These are phyloP conservation scores for Myanophis thanlyinensis DNA, from an alignment of 2,113 vertebrate genomes.

Conservation along the genomic window DNA sequence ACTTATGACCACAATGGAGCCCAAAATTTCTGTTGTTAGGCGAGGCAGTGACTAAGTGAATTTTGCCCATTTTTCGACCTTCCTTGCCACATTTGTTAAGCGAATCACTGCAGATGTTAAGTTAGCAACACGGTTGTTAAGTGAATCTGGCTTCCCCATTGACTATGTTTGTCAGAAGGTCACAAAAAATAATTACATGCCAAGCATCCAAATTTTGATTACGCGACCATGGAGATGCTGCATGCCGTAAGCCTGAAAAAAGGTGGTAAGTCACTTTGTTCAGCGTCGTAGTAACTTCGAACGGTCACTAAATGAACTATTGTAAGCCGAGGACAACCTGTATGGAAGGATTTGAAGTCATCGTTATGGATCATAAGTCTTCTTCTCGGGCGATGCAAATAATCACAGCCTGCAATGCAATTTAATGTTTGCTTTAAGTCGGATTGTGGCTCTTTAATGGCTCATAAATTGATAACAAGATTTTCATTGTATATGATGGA, in stretches of 20 bases:
- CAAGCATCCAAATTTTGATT: not conserved
- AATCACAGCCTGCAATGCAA: not conserved
- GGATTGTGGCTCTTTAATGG: not conserved
- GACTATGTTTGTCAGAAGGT: not conserved
- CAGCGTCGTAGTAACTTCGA: not conserved
- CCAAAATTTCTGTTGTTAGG: not conserved
- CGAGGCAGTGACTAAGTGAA: not conserved
- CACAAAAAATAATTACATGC: not conserved
- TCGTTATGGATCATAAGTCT: not conserved
- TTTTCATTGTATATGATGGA: not conserved
- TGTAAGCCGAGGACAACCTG: not conserved
- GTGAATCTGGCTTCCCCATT: not conserved
- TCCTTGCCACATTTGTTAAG: not conserved
- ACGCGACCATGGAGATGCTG: not conserved
- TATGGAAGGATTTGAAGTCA: not conserved
- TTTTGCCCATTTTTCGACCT: not conserved
- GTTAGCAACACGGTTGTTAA: no score
- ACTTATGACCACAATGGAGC: not conserved
- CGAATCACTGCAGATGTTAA: not conserved
- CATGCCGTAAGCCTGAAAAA: not conserved
- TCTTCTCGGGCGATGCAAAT: not conserved
- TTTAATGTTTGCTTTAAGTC: not conserved
- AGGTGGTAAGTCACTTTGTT: not conserved
- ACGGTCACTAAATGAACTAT: not conserved
- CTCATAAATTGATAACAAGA: not conserved